phyloP scores from a whole-genome alignment of 2,888 invertebrate genomes.

The Lasioglossum morio region DNA sequence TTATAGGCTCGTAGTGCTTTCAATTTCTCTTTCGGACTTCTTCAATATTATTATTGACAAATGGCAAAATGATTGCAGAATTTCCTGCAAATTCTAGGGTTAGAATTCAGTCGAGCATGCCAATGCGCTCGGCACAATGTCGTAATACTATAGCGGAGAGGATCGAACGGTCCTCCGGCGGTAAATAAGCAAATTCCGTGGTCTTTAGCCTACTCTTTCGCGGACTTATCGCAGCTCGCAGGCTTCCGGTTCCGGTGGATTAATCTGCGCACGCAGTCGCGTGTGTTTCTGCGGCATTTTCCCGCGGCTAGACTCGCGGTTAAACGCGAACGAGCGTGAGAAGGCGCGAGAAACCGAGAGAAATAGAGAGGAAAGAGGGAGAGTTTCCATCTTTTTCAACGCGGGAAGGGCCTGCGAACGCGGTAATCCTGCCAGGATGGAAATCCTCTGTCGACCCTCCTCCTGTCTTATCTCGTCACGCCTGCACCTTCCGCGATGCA shows the following conservation, averaged over 20 bases:
- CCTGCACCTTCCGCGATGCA: slow-evolving; percentile 68
- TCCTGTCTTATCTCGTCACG: slow-evolving; percentile 71
- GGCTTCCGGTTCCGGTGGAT: slow-evolving; percentile 63
- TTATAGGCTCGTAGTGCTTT: too few relatives aligned
- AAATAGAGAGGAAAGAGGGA: background rate
- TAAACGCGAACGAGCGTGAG: background rate
- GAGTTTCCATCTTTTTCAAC: slow-evolving; percentile 28
- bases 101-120: background rate
- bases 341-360: background rate
- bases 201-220: slow-evolving; percentile 6
- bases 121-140: background rate
- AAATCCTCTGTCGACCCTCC: slow-evolving; percentile 58
- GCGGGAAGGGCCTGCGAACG: slow-evolving; percentile 17
- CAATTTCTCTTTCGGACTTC: too few relatives aligned
- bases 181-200: background rate
- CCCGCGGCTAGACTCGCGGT: slow-evolving; percentile 7
- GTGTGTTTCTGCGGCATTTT: slow-evolving; percentile 25
- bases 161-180: background rate
- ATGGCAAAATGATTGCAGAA: background rate
- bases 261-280: slow-evolving; percentile 53
- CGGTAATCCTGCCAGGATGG: slow-evolving; percentile 54
- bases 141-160: background rate
- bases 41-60: background rate
- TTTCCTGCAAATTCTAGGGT: too few relatives aligned
- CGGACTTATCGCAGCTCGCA: slow-evolving; percentile 49